phyloP scores from a whole-genome alignment of 2,113 vertebrate genomes.

The Trichechus manatus region DNA sequence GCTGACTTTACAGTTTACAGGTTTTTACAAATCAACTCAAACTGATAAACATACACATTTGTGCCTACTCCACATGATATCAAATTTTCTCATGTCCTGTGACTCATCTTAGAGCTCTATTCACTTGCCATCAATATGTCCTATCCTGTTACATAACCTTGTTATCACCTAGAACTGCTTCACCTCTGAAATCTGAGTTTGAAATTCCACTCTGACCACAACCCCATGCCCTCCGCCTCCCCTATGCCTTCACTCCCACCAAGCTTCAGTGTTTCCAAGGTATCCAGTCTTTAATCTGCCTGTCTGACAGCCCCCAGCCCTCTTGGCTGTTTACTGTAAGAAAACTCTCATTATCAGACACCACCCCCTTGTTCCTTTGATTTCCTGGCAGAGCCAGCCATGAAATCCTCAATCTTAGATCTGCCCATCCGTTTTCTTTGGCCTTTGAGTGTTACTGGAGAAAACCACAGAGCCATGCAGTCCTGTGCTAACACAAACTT shows the following conservation, averaged over 20 bases:
- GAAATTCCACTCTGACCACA: slow-evolving; percentile 70
- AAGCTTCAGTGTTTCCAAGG: background rate
- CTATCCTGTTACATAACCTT: slow-evolving; percentile 71
- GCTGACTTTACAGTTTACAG: background rate
- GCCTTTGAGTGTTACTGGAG: background rate
- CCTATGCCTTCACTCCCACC: background rate
- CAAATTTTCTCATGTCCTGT: slow-evolving; percentile 9
- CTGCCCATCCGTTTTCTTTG: background rate
- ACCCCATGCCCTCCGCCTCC: background rate
- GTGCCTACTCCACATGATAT: background rate
- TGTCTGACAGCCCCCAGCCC: background rate
- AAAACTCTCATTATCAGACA: background rate
- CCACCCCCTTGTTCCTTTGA: background rate
- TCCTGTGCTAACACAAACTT: background rate
- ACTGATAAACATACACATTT: background rate
- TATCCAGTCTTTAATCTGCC: background rate
- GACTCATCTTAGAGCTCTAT: slow-evolving; percentile 32
- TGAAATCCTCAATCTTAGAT: background rate
- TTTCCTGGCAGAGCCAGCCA: background rate
- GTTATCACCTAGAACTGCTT: slow-evolving; percentile 25
- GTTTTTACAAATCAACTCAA: background rate
- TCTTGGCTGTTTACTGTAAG: background rate
- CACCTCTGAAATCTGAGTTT: slow-evolving; percentile 52
- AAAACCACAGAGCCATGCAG: background rate
- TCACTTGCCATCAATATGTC: slow-evolving; percentile 53